A percentile compares a stretch with the other conserved stretches of the same genome.
Conservation (phyloP, 2,888 invertebrate genomes). For the Scrobipalpa atriplicella region DNA sequence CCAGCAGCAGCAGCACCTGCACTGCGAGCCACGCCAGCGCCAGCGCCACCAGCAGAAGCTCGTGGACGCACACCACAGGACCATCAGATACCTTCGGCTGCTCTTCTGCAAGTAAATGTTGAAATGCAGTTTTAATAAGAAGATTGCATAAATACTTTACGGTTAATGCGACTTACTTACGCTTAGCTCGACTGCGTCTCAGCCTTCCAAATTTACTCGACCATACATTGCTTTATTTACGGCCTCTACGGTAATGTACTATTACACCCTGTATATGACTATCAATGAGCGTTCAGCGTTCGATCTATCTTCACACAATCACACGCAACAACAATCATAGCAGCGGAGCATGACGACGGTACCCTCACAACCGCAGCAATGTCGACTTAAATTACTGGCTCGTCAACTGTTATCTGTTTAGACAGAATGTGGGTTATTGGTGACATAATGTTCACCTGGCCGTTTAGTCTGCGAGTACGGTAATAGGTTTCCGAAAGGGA, state of each 20-base stretch:
- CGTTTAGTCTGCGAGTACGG: background rate
- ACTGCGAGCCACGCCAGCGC: constrained; percentile 84
- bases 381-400: constrained; percentile 8
- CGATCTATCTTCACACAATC: background rate
- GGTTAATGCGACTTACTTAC: too few species aligned
- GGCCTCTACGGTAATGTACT: too few species aligned
- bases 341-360: constrained; percentile 4
- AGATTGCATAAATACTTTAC: background rate
- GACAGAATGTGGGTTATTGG: constrained; percentile 5
- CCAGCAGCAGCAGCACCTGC: constrained; percentile 77
- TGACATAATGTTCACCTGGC: background rate
- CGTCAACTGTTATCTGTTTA: constrained; percentile 17
- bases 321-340: constrained; percentile 21
- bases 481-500: constrained; percentile 14
- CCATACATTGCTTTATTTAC: too few species aligned
- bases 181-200: too few species aligned
- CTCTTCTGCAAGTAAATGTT: constrained; percentile 47
- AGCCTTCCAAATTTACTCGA: too few species aligned
- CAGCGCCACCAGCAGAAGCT: constrained; percentile 85
- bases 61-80: constrained; percentile 83
- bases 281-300: background rate
- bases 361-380: constrained; percentile 12
- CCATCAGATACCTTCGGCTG: constrained; percentile 39
- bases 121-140: background rate
- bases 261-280: background rate